Base-by-base conservation (phyloP, 2,888 invertebrate genomes). In the Eueremaeus valkanovi region DNA sequence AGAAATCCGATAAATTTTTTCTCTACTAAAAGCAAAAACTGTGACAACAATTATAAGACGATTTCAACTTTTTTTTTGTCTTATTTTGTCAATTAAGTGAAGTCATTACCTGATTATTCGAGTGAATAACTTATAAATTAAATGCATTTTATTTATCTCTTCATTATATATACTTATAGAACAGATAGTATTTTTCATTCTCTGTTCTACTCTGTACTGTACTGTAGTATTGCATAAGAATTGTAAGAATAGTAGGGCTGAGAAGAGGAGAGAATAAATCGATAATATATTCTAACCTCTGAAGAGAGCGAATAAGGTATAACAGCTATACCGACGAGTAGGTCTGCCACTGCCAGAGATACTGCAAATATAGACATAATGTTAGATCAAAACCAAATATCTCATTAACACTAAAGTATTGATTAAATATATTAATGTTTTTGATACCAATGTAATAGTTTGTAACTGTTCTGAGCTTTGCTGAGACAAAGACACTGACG, bases 281-380 rank as follows among this genome's bases (percentile, higher is more conserved):
- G 63, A 33, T 40, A 1, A 42, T 68, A 27, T n/a, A 70, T 9
- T 72, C 77, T 70, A 61, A 78, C 93, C 84, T 96, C 95, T 87
- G 94, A 91, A 29, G 94, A 92, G 74, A 96, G 92, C 33, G 95
- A 95, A 85, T 97, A 97, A 1, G 97, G 97, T 81, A 98, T 87
- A 72, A 98, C 96, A 29, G 94, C 92, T 8, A 96, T 86, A 1
- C 97, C 97, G n/a, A 98, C 94, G 82, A 95, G 87, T 77, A 98
- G 87, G 85, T 98, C 98, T 66, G 97, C 96, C 27, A 95, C 92
- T 0, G 97, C 97, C 82, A 98, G 87, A 68, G 95, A 96, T 78
- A 96, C 94, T 75, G 33, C 2, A 55, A 58, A 24, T 16, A 6
- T 3, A 58, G 21, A 27, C 11, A 58, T n/a, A 24, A 8, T n/a